A percentile compares a stretch with the other conserved stretches of the same genome.
Conservation (phyloP, 2,888 invertebrate species). For the Drepana falcataria region DNA sequence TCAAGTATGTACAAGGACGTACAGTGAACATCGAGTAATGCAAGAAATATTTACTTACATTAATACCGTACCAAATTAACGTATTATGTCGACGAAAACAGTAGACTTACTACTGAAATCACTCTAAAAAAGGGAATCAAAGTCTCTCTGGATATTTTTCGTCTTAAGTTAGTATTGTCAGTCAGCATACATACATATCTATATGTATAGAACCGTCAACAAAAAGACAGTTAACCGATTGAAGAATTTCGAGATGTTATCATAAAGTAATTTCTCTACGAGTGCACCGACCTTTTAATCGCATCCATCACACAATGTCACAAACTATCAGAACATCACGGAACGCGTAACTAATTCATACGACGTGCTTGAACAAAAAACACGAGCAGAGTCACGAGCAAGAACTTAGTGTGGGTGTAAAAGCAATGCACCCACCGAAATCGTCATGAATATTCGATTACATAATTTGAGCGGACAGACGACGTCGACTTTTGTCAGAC, state of each 20-base stretch:
- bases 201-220: no score
- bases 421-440: slow-evolving; percentile 41
- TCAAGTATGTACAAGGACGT: no score
- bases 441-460: slow-evolving; percentile 60
- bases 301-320: slow-evolving; percentile 1
- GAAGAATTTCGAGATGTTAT: not conserved
- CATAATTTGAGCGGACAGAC: slow-evolving; percentile 53
- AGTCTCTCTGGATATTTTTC: no score
- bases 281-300: not conserved
- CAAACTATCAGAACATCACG: not conserved
- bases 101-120: no score
- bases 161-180: no score
- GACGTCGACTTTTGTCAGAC: slow-evolving; percentile 34
- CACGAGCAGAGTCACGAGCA: slow-evolving; percentile 18
- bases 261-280: not conserved
- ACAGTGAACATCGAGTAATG: no score
- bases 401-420: slow-evolving; percentile 28
- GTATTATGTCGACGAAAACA: no score
- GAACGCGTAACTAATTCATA: slow-evolving; percentile 1
- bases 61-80: no score
- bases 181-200: no score
- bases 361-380: not conserved
- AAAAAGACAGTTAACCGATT: not conserved
- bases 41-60: no score
- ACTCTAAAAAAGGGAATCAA: no score